phyloP scores from a whole-genome alignment of 2,888 invertebrate genomes.

The Gnatocerus cornutus region DNA sequence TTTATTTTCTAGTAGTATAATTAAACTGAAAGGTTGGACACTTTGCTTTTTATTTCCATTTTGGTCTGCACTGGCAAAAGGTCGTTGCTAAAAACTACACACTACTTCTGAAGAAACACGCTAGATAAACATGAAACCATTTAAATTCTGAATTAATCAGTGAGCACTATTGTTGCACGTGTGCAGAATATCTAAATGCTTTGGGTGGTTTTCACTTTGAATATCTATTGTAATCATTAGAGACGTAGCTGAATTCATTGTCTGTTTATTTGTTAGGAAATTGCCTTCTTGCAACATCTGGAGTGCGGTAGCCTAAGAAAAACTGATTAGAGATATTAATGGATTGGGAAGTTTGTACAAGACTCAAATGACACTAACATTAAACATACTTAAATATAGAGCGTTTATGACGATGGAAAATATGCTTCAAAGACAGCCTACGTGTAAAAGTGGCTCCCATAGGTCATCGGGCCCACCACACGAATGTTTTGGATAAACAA shows the following conservation, averaged over 20 bases:
- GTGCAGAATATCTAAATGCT: slow-evolving; percentile 14
- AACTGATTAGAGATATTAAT: background rate
- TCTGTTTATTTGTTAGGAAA: slow-evolving; percentile 11
- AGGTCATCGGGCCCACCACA: no score
- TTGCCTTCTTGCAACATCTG: slow-evolving; percentile 7
- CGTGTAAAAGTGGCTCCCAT: no score
- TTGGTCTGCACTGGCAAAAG: slow-evolving; percentile 21
- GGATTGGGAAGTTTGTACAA: slow-evolving; percentile 2
- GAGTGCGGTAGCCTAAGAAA: background rate
- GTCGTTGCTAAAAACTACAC: slow-evolving; percentile 9
- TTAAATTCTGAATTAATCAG: slow-evolving; percentile 24
- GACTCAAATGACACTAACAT: background rate
- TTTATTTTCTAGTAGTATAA: slow-evolving; percentile 52
- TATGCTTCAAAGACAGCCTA: background rate
- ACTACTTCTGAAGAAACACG: background rate
- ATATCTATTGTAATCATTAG: slow-evolving; percentile 23
- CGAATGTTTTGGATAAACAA: background rate
- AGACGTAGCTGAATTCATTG: slow-evolving; percentile 1
- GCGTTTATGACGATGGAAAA: background rate
- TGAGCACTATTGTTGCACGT: slow-evolving; percentile 16
- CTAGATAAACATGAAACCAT: slow-evolving; percentile 10
- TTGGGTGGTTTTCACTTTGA: slow-evolving; percentile 28
- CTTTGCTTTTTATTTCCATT: slow-evolving; percentile 20
- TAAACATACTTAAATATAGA: slow-evolving; percentile 1
- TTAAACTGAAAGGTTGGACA: slow-evolving; percentile 47